These are phyloP conservation scores for Dolichallabes microphthalmus DNA, from an alignment of 2,113 vertebrate species.

Conservation along the genomic window DNA sequence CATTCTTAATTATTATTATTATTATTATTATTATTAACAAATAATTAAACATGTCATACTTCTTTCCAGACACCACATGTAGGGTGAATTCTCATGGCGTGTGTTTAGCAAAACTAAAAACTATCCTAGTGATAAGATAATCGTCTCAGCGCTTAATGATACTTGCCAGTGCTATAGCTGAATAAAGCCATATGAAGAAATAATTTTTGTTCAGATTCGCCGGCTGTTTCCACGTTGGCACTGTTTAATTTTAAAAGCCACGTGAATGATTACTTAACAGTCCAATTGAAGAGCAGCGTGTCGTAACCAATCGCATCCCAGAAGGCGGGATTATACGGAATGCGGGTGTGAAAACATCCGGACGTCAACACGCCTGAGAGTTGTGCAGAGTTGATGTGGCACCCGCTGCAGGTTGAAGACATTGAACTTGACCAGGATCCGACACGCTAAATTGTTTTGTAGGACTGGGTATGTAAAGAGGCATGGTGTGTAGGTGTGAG, in stretches of 20 bases:
- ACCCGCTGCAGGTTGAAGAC: neutral
- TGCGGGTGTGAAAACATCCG: neutral
- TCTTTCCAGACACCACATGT: neutral
- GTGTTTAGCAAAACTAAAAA: neutral
- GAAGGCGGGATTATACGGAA: neutral
- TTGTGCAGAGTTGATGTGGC: slow-evolving; percentile 48
- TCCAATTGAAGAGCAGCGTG: neutral
- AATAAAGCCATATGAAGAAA: neutral
- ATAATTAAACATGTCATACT: neutral
- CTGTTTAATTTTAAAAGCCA: neutral
- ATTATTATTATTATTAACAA: too few relatives aligned
- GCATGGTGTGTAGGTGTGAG: neutral
- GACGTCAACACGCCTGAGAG: slow-evolving; percentile 35
- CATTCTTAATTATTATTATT: neutral
- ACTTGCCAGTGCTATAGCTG: neutral
- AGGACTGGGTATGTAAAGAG: slow-evolving; percentile 37
- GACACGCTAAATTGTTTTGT: neutral
- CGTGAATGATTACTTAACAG: too few relatives aligned
- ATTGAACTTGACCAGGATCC: slow-evolving; percentile 21
- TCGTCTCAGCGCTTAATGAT: neutral
- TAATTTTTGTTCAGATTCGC: too few relatives aligned
- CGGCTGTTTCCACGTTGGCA: neutral
- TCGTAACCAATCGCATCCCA: neutral
- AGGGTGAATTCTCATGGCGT: neutral
- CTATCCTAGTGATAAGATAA: neutral